These are phyloP conservation scores for Tachysurus fulvidraco DNA, from an alignment of 2,113 vertebrate species.

Conservation along the genomic window DNA sequence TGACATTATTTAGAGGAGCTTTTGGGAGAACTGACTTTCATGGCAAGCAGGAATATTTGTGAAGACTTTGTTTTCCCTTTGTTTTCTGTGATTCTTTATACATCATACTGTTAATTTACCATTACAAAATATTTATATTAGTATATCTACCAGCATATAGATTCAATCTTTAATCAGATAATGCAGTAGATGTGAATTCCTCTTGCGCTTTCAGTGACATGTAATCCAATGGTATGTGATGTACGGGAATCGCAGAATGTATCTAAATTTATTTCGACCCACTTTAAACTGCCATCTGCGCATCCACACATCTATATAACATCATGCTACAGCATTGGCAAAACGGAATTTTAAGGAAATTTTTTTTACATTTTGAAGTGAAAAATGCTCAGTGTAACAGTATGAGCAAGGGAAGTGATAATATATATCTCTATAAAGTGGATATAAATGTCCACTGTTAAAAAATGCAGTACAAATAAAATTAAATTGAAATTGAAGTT, in stretches of 20 bases:
- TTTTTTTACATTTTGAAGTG: background rate
- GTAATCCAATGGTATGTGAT: background rate
- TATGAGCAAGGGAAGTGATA: background rate
- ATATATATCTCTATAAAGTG: too few species aligned
- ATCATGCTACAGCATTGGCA: background rate
- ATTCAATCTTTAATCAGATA: background rate
- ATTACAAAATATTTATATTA: background rate
- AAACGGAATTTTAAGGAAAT: background rate
- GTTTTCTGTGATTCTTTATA: background rate
- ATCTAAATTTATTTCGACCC: background rate
- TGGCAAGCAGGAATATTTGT: slow-evolving; percentile 22
- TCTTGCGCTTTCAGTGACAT: background rate
- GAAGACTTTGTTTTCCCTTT: background rate
- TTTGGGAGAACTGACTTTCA: background rate
- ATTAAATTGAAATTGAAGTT: background rate
- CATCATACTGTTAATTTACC: background rate
- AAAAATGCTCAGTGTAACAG: background rate
- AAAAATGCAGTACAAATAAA: too few species aligned
- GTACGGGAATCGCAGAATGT: background rate
- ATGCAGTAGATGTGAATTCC: background rate
- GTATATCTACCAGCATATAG: background rate
- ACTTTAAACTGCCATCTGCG: background rate
- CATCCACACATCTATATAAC: too few species aligned
- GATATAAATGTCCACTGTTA: too few species aligned
- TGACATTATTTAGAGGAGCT: slow-evolving; percentile 12